Percentiles rank a stretch among this genome's conserved stretches.
Evolutionary conservation across 2,888 invertebrate species (phyloP).

Genomic region (Euplagia quadripunctaria): DNA sequence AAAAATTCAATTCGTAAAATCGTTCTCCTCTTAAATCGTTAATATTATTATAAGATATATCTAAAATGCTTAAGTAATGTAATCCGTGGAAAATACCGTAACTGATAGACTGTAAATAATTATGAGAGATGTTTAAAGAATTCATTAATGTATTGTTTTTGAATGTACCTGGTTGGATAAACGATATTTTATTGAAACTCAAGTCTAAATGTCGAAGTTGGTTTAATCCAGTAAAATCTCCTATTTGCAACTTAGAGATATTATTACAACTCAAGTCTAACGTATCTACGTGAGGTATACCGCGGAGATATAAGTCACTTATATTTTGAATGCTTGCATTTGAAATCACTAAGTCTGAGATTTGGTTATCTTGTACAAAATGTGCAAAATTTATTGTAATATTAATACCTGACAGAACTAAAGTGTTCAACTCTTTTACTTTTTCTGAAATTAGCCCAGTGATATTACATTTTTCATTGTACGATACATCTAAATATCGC

Average conservation of each 20-base stretch:
- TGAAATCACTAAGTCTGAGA: slow-evolving; percentile 59
- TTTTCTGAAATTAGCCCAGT: slow-evolving; percentile 48
- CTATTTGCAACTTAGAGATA: slow-evolving; percentile 56
- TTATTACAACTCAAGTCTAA: slow-evolving; percentile 64
- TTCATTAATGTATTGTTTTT: slow-evolving; percentile 61
- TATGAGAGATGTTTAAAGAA: slow-evolving; percentile 71
- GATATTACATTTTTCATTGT: slow-evolving; percentile 61
- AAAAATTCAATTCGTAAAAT: slow-evolving; percentile 64
- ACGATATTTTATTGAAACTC: slow-evolving; percentile 67
- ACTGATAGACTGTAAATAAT: slow-evolving; percentile 57
- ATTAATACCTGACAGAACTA: slow-evolving; percentile 64
- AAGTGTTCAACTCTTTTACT: slow-evolving; percentile 47
- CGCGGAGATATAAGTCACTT: slow-evolving; percentile 53
- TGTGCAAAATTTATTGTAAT: slow-evolving; percentile 52
- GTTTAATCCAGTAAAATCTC: slow-evolving; percentile 58
- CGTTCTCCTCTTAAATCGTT: slow-evolving; percentile 65
- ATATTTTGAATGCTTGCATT: slow-evolving; percentile 59
- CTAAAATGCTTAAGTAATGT: slow-evolving; percentile 59
- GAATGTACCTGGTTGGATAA: slow-evolving; percentile 71
- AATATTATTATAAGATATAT: slow-evolving; percentile 71
- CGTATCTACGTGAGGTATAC: slow-evolving; percentile 51
- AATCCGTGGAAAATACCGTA: slow-evolving; percentile 73
- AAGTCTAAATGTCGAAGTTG: slow-evolving; percentile 62
- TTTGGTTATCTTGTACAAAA: slow-evolving; percentile 31
- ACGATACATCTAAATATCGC: slow-evolving; percentile 66